Base-by-base conservation (phyloP, 2,888 invertebrate genomes). In the Lomographa bimaculata region DNA sequence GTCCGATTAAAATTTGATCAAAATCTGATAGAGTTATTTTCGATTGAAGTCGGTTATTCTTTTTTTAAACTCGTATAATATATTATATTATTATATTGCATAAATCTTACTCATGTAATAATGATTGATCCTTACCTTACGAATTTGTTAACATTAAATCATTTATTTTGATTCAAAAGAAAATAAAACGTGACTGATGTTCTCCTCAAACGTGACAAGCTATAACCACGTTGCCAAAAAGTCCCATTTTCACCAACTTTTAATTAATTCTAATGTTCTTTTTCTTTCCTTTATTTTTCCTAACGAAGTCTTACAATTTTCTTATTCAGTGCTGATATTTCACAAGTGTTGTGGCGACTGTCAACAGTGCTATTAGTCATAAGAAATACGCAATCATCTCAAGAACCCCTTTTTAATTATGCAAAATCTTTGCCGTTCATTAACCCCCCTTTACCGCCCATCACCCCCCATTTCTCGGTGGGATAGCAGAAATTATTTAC, bases 381-480 rank as follows among this genome's bases (percentile, higher is more conserved):
- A 71, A 2, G 71, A 75, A 82, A 80, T 77, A 79, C 74, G 80
- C 76, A 82, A 82, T 84, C 79, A 74, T 77, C 71, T 71, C 61
- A 56, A 66, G 64, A 71, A 73, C 73, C 79, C 80, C 79, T 78
- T 84, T 85, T 84, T 86, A 86, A 85, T 86, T 85, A 84, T 84
- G 79, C 75, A 79, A 84, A 85, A 86, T 86, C 79, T 79, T 77
- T 75, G 70, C 71, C 77, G 78, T 80, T 79, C 71, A 76, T 81
- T 78, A 70, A 50, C 59, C 53, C 50, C 50, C 50, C 47, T 36
- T 17, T 6, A 14, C 36, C 47, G 40, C 34, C 40, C 35, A 23
- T 14, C 33, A 37, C 30, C 48, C 53, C 56, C 54, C 52, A 63
- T 68, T 64, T 69, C 57, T 66, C 48, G 52, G 61, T 57, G 60